phyloP scores from a whole-genome alignment of 2,797 vertebrate species.

The Gymnopithys bicolor region DNA sequence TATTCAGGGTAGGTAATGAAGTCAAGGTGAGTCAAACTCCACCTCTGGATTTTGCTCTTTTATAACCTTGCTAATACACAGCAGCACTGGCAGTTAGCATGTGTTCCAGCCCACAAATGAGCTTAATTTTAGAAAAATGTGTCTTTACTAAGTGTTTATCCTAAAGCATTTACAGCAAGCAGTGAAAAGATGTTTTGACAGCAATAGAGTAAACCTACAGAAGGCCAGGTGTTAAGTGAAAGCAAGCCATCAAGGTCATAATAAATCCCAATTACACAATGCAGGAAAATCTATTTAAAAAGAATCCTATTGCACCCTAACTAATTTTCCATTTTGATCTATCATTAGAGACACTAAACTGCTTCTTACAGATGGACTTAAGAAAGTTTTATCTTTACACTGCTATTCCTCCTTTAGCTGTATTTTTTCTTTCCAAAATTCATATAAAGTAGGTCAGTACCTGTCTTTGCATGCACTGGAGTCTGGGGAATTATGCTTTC shows the following conservation, averaged over 20 bases:
- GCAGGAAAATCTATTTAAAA: background rate
- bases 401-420: background rate
- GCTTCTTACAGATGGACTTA: background rate
- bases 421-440: background rate
- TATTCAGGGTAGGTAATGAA: background rate
- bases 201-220: background rate
- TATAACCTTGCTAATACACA: background rate
- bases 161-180: background rate
- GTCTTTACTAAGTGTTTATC: background rate
- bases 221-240: background rate
- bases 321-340: background rate
- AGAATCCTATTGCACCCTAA: background rate
- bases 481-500: background rate
- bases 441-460: background rate
- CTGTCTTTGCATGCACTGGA: accelerated
- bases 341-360: background rate
- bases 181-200: background rate
- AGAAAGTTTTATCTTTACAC: background rate
- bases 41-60: background rate
- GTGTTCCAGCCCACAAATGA: background rate
- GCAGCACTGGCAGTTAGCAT: background rate
- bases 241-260: background rate
- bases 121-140: background rate
- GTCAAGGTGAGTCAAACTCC: background rate
- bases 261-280: background rate